These are phyloP conservation scores for Chaetodon trifasciatus DNA, from an alignment of 2,797 vertebrate genomes.

Conservation along the genomic window DNA sequence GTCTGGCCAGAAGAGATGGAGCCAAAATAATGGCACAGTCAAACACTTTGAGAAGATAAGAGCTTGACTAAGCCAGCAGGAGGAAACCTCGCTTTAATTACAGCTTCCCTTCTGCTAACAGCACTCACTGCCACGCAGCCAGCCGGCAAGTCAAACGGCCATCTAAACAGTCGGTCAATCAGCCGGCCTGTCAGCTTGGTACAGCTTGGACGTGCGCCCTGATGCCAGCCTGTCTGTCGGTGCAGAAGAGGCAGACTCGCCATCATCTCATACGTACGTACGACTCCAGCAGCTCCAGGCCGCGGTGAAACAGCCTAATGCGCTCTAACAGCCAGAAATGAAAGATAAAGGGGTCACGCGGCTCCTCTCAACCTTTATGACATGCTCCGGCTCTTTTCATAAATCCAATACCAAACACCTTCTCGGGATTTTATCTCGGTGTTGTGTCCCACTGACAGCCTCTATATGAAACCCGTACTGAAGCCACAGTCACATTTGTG, in stretches of 20 bases:
- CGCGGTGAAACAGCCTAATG: constrained; percentile 29
- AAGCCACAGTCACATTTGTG: background rate
- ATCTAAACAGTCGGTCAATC: constrained; percentile 72
- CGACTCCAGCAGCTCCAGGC: constrained; percentile 24
- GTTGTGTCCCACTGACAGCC: background rate
- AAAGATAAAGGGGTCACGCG: constrained; percentile 46
- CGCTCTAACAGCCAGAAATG: constrained; percentile 34
- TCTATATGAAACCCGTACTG: background rate
- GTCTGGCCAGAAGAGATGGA: constrained; percentile 30
- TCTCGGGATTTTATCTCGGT: constrained; percentile 8
- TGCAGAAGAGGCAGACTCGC: constrained; percentile 44
- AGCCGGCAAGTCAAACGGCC: constrained; percentile 69
- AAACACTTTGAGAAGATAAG: constrained; percentile 58
- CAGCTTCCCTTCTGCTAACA: constrained; percentile 70
- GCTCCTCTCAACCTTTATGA: constrained; percentile 33
- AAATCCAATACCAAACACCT: constrained; percentile 16
- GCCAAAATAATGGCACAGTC: constrained; percentile 51
- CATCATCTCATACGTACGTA: constrained; percentile 19
- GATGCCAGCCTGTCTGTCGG: constrained; percentile 54
- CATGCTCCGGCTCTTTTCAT: constrained; percentile 12
- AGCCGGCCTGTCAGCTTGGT: constrained; percentile 62
- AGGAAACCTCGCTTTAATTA: constrained; percentile 75
- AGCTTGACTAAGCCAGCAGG: constrained; percentile 64
- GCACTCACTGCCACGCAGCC: constrained; percentile 57
- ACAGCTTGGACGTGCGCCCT: constrained; percentile 63